Base-by-base conservation (phyloP, 2,888 invertebrate genomes). In the Synanthedon formicaeformis region DNA sequence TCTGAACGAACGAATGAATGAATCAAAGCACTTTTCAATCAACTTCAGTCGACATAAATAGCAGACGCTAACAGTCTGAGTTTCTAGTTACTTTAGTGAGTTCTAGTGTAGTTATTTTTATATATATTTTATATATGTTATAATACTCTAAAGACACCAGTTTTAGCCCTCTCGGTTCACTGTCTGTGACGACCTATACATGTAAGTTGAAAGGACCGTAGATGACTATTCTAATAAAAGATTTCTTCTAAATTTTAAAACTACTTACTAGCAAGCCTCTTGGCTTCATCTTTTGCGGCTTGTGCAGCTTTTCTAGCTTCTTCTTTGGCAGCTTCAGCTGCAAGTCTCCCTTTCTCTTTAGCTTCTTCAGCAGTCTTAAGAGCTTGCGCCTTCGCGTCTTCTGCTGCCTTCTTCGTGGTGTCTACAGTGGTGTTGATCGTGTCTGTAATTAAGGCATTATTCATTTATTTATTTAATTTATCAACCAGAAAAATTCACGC, bases 381-480 rank as follows among this genome's bases (percentile, higher is more conserved):
- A 13, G 78, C 82, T 56, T 78, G 71, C 1, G 69, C 67, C 60
- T 74, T 75, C 0, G 76, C 81, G 4, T 78, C 76, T 50, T 77
- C 80, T 0, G 85, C 88, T 0, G 85, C 82, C 64, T 84, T 83
- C 76, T 86, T 86, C 0, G 82, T 83, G 1, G 69, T 70, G 60
- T 85, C 86, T 14, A 85, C 81, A 0, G 86, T 83, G 2, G 78
- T 63, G 67, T 77, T 71, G 61, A 86, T 74, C n/a, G 85, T 73
- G 53, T 87, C 88, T 88, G 73, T 16, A 48, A 57, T 60, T 57
- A 55, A 61, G 52, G 14, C n/a, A 12, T 13, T 45, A 45, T 45
- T 27, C 8, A 27, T 27, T 8, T 27, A 27, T 27, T 27, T 27
- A 27, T 18, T 18, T 49, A 14, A 12, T 18, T 13, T 49, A 16